phyloP scores from a whole-genome alignment of 2,888 invertebrate species.

The Trimorus sp. region DNA sequence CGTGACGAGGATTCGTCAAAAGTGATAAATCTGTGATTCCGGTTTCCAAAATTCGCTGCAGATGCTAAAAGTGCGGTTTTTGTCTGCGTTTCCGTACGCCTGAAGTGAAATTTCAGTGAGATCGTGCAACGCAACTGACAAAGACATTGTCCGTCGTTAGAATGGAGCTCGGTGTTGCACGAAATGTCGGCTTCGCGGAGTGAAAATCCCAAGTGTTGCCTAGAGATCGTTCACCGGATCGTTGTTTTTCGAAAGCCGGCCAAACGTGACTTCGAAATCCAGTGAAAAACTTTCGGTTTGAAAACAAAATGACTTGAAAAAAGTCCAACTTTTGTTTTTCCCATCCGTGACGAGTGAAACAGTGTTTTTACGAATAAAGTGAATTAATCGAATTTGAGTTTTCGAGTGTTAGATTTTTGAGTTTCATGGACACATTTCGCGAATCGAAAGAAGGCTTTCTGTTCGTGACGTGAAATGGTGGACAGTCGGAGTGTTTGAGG shows the following conservation, averaged over 20 bases:
- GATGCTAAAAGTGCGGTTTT: no score
- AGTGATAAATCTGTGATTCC: no score
- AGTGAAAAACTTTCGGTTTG: background rate
- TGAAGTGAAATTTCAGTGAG: slow-evolving; percentile 28
- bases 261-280: background rate
- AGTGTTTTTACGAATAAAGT: no score
- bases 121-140: slow-evolving; percentile 19
- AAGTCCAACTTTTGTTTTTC: no score
- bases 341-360: no score
- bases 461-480: slow-evolving; percentile 27
- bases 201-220: slow-evolving; percentile 36
- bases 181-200: slow-evolving; percentile 51
- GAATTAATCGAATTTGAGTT: background rate
- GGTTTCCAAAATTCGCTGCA: no score
- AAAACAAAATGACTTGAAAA: no score
- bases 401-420: background rate
- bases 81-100: background rate
- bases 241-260: slow-evolving; percentile 3
- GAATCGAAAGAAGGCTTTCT: background rate
- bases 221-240: background rate
- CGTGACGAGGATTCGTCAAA: no score
- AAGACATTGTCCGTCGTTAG: slow-evolving; percentile 54
- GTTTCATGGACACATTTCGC: background rate
- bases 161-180: slow-evolving; percentile 43
- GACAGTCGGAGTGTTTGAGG: slow-evolving; percentile 1